Evolutionary conservation across 2,797 vertebrate genomes (phyloP).

Genomic region (Diplodus puntazzo): DNA sequence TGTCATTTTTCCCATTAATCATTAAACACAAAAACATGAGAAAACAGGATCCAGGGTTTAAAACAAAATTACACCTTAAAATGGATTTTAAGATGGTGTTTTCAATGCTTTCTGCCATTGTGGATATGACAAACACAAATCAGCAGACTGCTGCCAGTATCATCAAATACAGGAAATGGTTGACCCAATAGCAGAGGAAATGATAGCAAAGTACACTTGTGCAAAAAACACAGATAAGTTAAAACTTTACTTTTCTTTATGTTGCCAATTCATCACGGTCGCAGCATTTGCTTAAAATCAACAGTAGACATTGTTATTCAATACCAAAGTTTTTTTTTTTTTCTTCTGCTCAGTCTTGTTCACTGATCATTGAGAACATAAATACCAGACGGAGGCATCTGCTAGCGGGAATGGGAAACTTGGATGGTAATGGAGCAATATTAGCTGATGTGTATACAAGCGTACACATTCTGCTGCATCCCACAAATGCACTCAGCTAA

Average conservation of each 20-base stretch:
- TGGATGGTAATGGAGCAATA: neutral
- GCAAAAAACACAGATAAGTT: too few species aligned
- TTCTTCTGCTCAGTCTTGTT: neutral
- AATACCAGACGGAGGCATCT: neutral
- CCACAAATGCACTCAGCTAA: neutral
- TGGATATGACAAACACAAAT: conserved; percentile 14
- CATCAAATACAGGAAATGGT: conserved; percentile 29
- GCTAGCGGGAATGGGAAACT: neutral
- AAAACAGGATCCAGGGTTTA: too few species aligned
- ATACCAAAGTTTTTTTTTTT: neutral
- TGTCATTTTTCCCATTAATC: too few species aligned
- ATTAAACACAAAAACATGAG: too few species aligned
- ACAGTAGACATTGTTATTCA: neutral
- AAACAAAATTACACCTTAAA: neutral
- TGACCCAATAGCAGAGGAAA: neutral
- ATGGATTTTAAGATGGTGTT: neutral
- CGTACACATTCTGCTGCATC: neutral
- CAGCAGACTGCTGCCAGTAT: neutral
- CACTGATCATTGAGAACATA: conserved; percentile 6
- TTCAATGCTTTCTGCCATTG: neutral
- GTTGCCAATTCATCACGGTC: too few species aligned
- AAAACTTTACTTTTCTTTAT: too few species aligned
- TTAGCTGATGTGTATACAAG: neutral
- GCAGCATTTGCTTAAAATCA: conserved; percentile 8
- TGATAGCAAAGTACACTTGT: too few species aligned